Percentiles rank a stretch among this genome's conserved stretches.
Evolutionary conservation across 2,113 vertebrate species (phyloP).

Genomic region (Morone saxatilis): DNA sequence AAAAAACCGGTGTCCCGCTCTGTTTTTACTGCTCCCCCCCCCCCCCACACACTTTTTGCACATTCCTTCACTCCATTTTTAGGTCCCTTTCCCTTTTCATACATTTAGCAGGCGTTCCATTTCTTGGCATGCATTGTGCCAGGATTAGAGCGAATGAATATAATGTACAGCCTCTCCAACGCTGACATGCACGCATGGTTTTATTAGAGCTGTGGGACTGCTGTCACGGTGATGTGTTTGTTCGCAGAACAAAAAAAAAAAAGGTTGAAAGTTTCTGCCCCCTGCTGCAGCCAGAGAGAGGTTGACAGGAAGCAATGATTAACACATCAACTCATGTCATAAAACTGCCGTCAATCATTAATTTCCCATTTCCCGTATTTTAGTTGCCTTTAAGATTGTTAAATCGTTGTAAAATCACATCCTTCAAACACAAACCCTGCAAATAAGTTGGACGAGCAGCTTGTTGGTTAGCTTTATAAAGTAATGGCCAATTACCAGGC

Average conservation of each 20-base stretch:
- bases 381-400: background rate
- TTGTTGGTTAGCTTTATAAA: conserved; percentile 15
- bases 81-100: conserved; percentile 36
- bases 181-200: conserved; percentile 52
- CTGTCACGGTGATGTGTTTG: conserved; percentile 58
- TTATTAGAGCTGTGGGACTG: conserved; percentile 57
- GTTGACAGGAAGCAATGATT: conserved; percentile 44
- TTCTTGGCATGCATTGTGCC: conserved; percentile 41
- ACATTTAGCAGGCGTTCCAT: conserved; percentile 21
- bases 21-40: conserved; percentile 11
- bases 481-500: conserved; percentile 45
- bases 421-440: background rate
- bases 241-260: background rate
- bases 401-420: background rate
- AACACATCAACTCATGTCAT: conserved; percentile 40
- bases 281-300: conserved; percentile 23
- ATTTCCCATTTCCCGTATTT: background rate
- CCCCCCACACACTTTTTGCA: background rate
- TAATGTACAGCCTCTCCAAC: conserved; percentile 35
- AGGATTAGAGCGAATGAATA: conserved; percentile 33
- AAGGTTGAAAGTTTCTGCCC: conserved; percentile 17
- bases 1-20: conserved; percentile 37
- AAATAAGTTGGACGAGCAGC: conserved; percentile 8
- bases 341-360: background rate
- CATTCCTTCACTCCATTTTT: conserved; percentile 42